Percentiles rank a stretch among this genome's conserved stretches.
These are phyloP conservation scores for Larimichthys polyactis DNA, from an alignment of 2,113 vertebrate genomes.

Conservation along the genomic window DNA sequence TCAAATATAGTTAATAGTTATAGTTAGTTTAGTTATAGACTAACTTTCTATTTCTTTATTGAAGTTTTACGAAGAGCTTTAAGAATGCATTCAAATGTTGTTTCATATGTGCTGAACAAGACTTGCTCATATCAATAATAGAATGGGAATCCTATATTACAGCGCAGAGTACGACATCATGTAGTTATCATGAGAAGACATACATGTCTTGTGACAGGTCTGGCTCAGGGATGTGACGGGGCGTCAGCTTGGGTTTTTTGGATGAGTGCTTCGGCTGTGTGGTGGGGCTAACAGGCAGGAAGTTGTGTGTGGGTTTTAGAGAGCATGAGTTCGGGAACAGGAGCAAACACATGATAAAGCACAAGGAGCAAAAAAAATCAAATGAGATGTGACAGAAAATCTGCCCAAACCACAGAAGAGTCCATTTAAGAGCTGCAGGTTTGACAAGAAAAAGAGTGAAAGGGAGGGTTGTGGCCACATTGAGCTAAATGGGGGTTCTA, in stretches of 20 bases:
- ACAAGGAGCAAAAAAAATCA: constrained; percentile 15
- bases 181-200: constrained; percentile 38
- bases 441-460: constrained; percentile 45
- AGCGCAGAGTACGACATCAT: constrained; percentile 9
- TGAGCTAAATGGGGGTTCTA: constrained; percentile 23
- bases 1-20: too few relatives aligned
- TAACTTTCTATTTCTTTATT: too few relatives aligned
- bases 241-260: constrained; percentile 59
- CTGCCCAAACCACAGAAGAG: constrained; percentile 28
- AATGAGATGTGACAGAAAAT: constrained; percentile 51
- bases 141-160: constrained; percentile 33
- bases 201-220: constrained; percentile 54
- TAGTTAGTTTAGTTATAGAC: too few relatives aligned
- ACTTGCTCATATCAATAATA: constrained; percentile 48
- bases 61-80: neutral
- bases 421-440: constrained; percentile 7
- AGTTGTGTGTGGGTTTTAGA: constrained; percentile 32
- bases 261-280: constrained; percentile 50
- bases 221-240: constrained; percentile 59
- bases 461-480: neutral
- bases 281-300: constrained; percentile 37
- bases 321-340: constrained; percentile 7
- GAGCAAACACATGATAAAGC: constrained; percentile 21
- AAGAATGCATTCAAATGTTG: constrained; percentile 26
- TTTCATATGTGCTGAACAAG: constrained; percentile 5